A percentile compares a stretch with the other conserved stretches of the same genome.
Evolutionary conservation across 2,113 vertebrate genomes (phyloP).

Genomic region (Sylvietta virens): DNA sequence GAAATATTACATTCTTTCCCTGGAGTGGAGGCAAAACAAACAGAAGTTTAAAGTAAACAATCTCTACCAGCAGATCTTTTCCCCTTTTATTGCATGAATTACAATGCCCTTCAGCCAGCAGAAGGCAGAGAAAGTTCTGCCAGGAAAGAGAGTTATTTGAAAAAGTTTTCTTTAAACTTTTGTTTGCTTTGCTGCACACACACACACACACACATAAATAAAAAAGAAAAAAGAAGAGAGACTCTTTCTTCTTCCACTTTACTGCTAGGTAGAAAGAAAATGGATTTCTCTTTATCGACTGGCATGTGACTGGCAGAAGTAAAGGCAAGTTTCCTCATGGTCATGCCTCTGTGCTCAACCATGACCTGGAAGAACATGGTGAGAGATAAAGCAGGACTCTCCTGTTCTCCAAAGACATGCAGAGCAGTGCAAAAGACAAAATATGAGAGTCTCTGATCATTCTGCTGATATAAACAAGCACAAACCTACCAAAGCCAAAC

Average conservation of each 20-base stretch:
- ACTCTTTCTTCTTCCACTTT: slow-evolving; percentile 15
- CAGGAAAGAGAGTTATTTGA: slow-evolving; percentile 36
- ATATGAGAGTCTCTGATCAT: neutral
- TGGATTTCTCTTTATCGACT: slow-evolving; percentile 1
- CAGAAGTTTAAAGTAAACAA: slow-evolving; percentile 48
- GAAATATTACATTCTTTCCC: slow-evolving; percentile 36
- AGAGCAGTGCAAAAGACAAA: neutral
- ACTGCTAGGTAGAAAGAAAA: slow-evolving; percentile 14
- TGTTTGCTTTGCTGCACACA: neutral
- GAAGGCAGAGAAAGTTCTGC: slow-evolving; percentile 39
- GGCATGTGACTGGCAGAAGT: neutral
- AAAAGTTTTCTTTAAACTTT: slow-evolving; percentile 31
- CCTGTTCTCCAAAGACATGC: neutral
- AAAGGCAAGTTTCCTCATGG: slow-evolving; percentile 10
- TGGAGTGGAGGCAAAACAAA: slow-evolving; percentile 50
- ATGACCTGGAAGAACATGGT: neutral
- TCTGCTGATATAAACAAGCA: neutral
- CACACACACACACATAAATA: accelerated
- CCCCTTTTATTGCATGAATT: slow-evolving; percentile 31
- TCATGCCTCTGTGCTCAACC: neutral
- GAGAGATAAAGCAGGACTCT: neutral
- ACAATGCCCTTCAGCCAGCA: slow-evolving; percentile 55
- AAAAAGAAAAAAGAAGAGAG: neutral
- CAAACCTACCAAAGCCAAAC: neutral
- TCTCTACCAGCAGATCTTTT: slow-evolving; percentile 23